A percentile compares a stretch with the other conserved stretches of the same genome.
Evolutionary conservation across 2,888 invertebrate genomes (phyloP).

Genomic region (Penaeus monodon): DNA sequence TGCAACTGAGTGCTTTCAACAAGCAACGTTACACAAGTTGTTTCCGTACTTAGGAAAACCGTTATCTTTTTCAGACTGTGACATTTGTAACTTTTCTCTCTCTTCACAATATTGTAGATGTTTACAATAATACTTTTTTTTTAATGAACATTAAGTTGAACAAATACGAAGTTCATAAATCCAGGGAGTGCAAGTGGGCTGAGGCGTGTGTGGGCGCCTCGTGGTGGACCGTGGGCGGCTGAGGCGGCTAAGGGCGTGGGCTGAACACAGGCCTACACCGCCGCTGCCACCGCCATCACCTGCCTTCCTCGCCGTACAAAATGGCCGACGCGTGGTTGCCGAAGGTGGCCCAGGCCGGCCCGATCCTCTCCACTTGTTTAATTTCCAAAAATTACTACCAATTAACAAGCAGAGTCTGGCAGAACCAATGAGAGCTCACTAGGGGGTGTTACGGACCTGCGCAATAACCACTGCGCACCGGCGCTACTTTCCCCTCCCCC

Average conservation of each 20-base stretch:
- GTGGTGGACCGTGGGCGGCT: background rate
- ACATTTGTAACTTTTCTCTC: too few relatives aligned
- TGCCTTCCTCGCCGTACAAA: conserved; percentile 51
- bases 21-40: too few relatives aligned
- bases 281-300: conserved; percentile 53
- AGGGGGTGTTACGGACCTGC: conserved; percentile 60
- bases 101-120: too few relatives aligned
- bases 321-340: conserved; percentile 58
- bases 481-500: conserved; percentile 28
- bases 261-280: conserved; percentile 22
- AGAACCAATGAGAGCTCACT: conserved; percentile 58
- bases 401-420: conserved; percentile 58
- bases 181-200: too few relatives aligned
- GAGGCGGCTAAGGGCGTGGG: background rate
- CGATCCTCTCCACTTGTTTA: conserved; percentile 54
- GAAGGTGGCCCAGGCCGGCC: conserved; percentile 39
- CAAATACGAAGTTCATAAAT: too few relatives aligned
- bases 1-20: too few relatives aligned
- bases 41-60: too few relatives aligned
- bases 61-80: too few relatives aligned
- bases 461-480: conserved; percentile 56
- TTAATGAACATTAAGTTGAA: too few relatives aligned
- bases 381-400: conserved; percentile 61
- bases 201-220: too few relatives aligned
- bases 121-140: too few relatives aligned